phyloP scores from a whole-genome alignment of 2,888 invertebrate species.

The Drosophila macrothrix region DNA sequence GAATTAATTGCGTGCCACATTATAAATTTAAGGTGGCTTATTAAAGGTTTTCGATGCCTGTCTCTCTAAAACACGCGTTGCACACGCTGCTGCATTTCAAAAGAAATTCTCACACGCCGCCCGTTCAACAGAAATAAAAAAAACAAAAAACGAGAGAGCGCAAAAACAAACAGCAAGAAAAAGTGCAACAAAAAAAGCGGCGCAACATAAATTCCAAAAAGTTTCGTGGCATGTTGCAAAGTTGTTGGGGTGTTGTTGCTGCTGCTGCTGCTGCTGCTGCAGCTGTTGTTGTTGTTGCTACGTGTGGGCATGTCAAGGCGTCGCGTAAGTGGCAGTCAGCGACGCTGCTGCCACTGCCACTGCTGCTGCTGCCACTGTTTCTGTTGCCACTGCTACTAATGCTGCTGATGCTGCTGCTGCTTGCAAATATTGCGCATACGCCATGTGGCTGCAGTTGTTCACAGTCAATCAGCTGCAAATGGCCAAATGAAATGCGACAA shows the following conservation, averaged over 20 bases:
- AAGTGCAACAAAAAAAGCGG: slow-evolving; percentile 24
- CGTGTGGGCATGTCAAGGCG: slow-evolving; percentile 79
- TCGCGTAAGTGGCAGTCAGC: slow-evolving; percentile 62
- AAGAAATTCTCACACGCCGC: slow-evolving; percentile 82
- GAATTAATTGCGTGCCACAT: slow-evolving; percentile 78
- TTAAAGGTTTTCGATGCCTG: slow-evolving; percentile 59
- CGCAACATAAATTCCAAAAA: slow-evolving; percentile 71
- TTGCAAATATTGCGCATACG: slow-evolving; percentile 74
- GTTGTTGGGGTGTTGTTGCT: slow-evolving; percentile 59
- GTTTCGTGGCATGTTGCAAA: slow-evolving; percentile 75
- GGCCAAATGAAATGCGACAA: slow-evolving; percentile 58
- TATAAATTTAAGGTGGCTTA: slow-evolving; percentile 68
- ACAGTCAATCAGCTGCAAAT: slow-evolving; percentile 60
- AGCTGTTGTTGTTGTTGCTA: slow-evolving; percentile 47
- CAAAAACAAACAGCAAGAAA: neutral
- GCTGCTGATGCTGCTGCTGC: slow-evolving; percentile 20
- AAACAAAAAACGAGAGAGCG: neutral
- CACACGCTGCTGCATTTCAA: slow-evolving; percentile 65
- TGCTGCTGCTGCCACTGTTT: slow-evolving; percentile 34
- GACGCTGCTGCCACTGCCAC: slow-evolving; percentile 31
- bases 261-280: slow-evolving; percentile 9
- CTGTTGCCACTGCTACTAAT: slow-evolving; percentile 1
- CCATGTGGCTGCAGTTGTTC: slow-evolving; percentile 53
- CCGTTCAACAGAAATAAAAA: slow-evolving; percentile 9
- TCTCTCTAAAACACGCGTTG: slow-evolving; percentile 62